A percentile compares a stretch with the other conserved stretches of the same genome.
phyloP scores from a whole-genome alignment of 1,140 invertebrate species.

The Stenopsyche tienmushanensis region DNA sequence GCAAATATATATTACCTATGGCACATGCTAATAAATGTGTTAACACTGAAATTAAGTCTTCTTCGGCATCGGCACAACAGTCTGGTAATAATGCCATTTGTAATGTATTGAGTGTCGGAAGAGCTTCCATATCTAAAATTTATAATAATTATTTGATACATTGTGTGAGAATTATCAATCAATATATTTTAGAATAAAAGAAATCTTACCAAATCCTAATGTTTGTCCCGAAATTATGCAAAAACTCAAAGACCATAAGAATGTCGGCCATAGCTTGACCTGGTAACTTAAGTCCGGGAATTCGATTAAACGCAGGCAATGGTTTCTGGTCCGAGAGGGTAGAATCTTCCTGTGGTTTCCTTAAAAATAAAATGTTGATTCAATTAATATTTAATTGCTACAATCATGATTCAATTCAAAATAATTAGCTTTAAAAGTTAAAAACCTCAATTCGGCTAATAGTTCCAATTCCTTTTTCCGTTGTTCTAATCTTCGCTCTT shows the following conservation, averaged over 20 bases:
- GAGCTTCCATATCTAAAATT: conserved; percentile 75
- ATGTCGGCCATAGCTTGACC: conserved; percentile 89
- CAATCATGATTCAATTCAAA: no score
- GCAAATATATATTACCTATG: conserved; percentile 58
- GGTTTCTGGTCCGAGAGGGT: conserved; percentile 72
- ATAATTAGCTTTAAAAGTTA: background rate
- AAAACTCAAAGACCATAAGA: conserved; percentile 92
- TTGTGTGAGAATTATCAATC: background rate
- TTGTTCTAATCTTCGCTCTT: conserved; percentile 82
- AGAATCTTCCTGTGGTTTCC: conserved; percentile 86
- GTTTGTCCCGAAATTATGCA: conserved; percentile 94
- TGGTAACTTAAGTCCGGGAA: conserved; percentile 77
- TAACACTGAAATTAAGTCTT: conserved; percentile 84
- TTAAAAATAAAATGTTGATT: conserved; percentile 41
- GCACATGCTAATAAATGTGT: conserved; percentile 89
- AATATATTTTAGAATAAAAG: background rate
- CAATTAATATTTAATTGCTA: background rate
- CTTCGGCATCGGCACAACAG: conserved; percentile 74
- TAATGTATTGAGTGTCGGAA: conserved; percentile 82
- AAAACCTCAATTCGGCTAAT: conserved; percentile 68
- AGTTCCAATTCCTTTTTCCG: conserved; percentile 82
- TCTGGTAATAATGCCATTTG: conserved; percentile 83
- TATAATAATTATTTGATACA: conserved; percentile 17
- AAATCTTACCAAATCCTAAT: conserved; percentile 79
- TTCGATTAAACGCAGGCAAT: conserved; percentile 74